Base-by-base conservation (phyloP, 1,140 invertebrate species). In the Carposina sasakii region DNA sequence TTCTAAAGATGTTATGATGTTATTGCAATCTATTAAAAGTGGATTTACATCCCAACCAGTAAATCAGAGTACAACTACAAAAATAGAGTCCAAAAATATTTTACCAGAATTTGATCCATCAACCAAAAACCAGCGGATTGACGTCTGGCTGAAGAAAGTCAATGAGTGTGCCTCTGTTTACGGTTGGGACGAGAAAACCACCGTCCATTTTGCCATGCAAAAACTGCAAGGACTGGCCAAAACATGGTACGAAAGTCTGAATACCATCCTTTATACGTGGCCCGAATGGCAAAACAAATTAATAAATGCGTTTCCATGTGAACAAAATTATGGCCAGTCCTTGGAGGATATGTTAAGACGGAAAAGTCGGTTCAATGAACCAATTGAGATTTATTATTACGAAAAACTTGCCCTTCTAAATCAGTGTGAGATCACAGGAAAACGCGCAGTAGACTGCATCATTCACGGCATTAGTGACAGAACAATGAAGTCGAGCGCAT, bases 281-380 rank as follows among this genome's bases (percentile, higher is more conserved):
- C 20, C n/a, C 5, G 59, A 65, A 26, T 65, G 59, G 55, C 52
- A 65, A 22, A 24, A 15, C 6, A 57, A 60, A 26, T 19, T 61
- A 4, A 12, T 23, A 5, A 45, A 41, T 17, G 57, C 57, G 1
- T 60, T 64, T 40, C 52, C 43, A 8, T 34, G n/a, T 22, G 36
- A 41, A 21, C 28, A 48, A 30, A 48, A 48, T 48, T 50, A 42
- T 22, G 48, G 48, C 22, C 36, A 20, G 36, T 20, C 22, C 22
- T 13, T 39, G 5, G 36, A 39, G 12, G 36, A 39, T 9, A 39
- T 39, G 36, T 20, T 39, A 12, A 3, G 19, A 12, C 36, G 36
- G 12, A 39, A 17, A 20, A 39, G 19, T 12, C 36, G 36, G 20
- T 1, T 10, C 10, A 39, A 39, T 22, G 36, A 39, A 39, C 8